Base-by-base conservation (phyloP, 2,797 vertebrate genomes). In the Labeo calbasu region DNA sequence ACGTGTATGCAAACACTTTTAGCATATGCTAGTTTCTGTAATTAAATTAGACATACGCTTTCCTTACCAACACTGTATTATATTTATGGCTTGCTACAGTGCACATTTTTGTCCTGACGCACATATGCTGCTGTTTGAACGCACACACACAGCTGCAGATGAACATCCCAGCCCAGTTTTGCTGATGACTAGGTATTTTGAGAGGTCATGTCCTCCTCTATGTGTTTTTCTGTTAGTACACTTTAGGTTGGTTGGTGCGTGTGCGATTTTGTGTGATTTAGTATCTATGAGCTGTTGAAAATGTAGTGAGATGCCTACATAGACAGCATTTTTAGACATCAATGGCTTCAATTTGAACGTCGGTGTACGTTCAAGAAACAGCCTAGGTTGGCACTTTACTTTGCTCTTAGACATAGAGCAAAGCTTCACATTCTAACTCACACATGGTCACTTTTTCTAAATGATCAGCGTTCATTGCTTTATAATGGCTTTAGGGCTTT, bases 391-490 rank as follows among this genome's bases (percentile, higher is more conserved):
- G 73, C 50, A 57, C n/a, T 66, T 32, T 66, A 77, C 63, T 68
- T 32, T 92, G 92, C 92, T 91, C 87, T 91, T 86, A 66, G 77
- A 84, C 88, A 90, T 88, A 84, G 89, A 84, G 77, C 69, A 87
- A 87, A 87, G 91, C 87, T 87, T 87, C 91, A 90, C 92, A 93
- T 93, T 90, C 92, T 92, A 91, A 91, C 90, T 91, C 90, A 88
- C 88, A 90, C 89, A 89, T 83, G 89, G 85, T 91, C 85, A 85
- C 90, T 91, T 91, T 91, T 89, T 91, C 89, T 89, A 91, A 93
- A 94, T 93, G 92, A 94, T 92, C 91, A 89, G 91, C 91, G 90
- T 91, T 94, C 93, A 93, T 94, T 93, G 94, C 93, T 94, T 94
- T 91, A 94, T 95, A 92, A 92, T 91, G 90, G 92, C 91, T 92